Evolutionary conservation across 1,140 invertebrate species (phyloP).

Genomic region (Colletes latitarsis): DNA sequence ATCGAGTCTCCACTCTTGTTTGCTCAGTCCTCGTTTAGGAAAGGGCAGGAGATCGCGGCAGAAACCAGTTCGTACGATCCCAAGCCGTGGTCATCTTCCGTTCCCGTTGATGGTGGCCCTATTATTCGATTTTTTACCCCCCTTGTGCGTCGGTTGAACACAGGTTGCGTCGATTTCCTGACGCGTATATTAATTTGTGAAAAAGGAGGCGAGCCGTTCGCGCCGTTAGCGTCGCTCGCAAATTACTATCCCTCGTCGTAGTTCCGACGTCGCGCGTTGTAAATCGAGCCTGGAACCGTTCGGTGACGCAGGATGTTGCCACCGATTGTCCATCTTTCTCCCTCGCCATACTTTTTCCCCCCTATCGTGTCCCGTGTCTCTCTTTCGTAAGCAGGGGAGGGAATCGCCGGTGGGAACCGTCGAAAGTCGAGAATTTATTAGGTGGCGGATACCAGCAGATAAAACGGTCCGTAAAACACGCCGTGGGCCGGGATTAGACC

Average conservation of each 20-base stretch:
- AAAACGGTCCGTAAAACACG: constrained; percentile 66
- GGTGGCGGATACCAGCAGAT: constrained; percentile 58
- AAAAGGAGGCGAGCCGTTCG: not conserved
- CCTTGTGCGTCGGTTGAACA: not conserved
- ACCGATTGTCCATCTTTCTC: constrained; percentile 8
- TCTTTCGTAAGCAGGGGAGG: not conserved
- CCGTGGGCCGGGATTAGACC: constrained; percentile 59
- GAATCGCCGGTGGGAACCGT: constrained; percentile 10
- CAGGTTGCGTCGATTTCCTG: not conserved
- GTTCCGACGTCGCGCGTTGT: constrained; percentile 53
- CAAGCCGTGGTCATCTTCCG: constrained; percentile 18
- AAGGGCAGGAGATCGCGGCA: constrained; percentile 25
- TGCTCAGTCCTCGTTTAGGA: constrained; percentile 40
- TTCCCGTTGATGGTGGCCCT: not conserved
- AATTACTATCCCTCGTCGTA: constrained; percentile 55
- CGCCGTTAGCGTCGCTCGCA: constrained; percentile 45
- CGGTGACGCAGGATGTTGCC: constrained; percentile 24
- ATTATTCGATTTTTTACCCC: constrained; percentile 22
- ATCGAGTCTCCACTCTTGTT: constrained; percentile 63
- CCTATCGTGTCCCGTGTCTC: too few species aligned
- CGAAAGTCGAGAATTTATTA: constrained; percentile 66
- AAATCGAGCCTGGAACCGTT: constrained; percentile 54
- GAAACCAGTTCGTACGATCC: constrained; percentile 53
- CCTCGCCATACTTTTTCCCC: not conserved
- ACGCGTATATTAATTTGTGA: constrained; percentile 30